Base-by-base conservation (phyloP, 1,140 invertebrate genomes). In the Drosophila repletoides region DNA sequence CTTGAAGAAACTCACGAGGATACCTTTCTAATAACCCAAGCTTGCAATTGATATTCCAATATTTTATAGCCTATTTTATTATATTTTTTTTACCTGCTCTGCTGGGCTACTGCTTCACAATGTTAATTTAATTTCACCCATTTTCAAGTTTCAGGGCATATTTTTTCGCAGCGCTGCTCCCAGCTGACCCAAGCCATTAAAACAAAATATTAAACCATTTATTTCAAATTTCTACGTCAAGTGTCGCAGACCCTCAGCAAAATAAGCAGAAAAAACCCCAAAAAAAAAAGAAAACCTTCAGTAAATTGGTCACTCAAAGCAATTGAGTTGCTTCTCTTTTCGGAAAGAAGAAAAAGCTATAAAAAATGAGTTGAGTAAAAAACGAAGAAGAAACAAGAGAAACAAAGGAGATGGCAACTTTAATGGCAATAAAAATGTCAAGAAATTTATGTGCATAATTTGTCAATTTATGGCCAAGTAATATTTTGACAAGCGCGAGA, bases 251-350 rank as follows among this genome's bases (percentile, higher is more conserved):
- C 43, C 22, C 56, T 10, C 41, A 60, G 12, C 7, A 19, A 12
- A 63, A 40, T 48, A 41, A 40, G 21, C 36, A 45, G 67, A 45
- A 36, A 51, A 43, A 38, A n/a, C n/a, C n/a, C 7, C 24, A 12
- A 63, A 40, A 53, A 41, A 40, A 15, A 46, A 45, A 73, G 41
- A 36, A 51, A 43, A 38, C 7, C 12, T 10, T 1, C 40, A 43
- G 52, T 63, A 73, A 84, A 83, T 84, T 84, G 77, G 46, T 58
- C 74, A 79, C 70, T 84, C 69, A 84, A 70, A 72, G 45, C 59
- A 83, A 66, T 83, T 83, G 66, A 86, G 58, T 83, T 53, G 70
- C 70, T 55, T 53, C 49, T 53, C 49, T 55, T 46, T 65, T 48
- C 26, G 19, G 10, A 26, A 2, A 15, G 2, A 17, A 26, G 24